Base-by-base conservation (phyloP, 1,140 invertebrate species). In the Metaphire vulgaris region DNA sequence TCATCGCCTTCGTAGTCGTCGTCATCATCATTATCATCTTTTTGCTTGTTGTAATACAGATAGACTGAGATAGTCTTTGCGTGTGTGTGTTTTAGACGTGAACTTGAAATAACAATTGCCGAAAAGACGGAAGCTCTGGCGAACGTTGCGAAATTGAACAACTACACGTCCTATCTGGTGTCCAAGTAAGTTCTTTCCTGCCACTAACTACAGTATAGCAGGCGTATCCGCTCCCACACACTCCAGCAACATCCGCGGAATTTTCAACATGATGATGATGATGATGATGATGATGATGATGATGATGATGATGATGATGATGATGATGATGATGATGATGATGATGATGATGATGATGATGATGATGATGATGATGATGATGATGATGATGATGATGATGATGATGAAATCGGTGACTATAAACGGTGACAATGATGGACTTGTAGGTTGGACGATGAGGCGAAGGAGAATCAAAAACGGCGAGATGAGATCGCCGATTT, bases 331-430 rank as follows among this genome's bases (percentile, higher is more conserved):
- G 41, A 56, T 56, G 41, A 56, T 21, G 41, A 56, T 56, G 41
- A 56, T 56, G 41, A 56, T 56, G 41, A 56, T 56, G 41, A 56
- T 12, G 6, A 56, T 56, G 41, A 6, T 56, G 41, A 56, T 56
- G 41, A 56, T 56, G 21, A 56, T 56, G 41, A 56, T 56, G 41
- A 56, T 56, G 41, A 56, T 56, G 41, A 56, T 56, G 41, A 56
- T 56, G 41, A 56, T 56, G 41, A 56, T 56, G 41, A 56, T 56
- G 41, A 56, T 56, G 41, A 56, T 56, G 41, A 56, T 56, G 41
- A 56, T 56, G 41, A 21, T 56, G 41, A 6, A 12, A 21, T 12
- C 21, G 41, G 41, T 56, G 41, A 56, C 41, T 12, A 56, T 56
- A 21, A 56, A n/a, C n/a, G n/a, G n/a, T n/a, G n/a, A n/a, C n/a